These are phyloP conservation scores for Hydrotaea cyrtoneurina DNA, from an alignment of 2,888 invertebrate genomes.

Conservation along the genomic window DNA sequence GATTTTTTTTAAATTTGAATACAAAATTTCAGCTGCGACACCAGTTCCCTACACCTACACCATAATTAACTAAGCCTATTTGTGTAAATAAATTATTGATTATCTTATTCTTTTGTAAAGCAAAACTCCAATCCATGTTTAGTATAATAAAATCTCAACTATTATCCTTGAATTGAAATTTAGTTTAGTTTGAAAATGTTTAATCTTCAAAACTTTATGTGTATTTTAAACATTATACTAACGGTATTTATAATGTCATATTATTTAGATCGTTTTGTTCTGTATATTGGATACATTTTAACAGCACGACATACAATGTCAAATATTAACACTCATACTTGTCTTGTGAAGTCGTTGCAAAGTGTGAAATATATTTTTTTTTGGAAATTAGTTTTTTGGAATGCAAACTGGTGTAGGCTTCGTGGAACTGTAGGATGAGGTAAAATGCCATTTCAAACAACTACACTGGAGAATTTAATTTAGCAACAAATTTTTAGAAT, in stretches of 20 bases:
- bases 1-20: no score
- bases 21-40: no score
- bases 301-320: no score
- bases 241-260: no score
- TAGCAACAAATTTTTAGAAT: slow-evolving; percentile 66
- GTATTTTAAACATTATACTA: no score
- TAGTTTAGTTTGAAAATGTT: not conserved
- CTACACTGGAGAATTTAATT: slow-evolving; percentile 38
- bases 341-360: not conserved
- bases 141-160: not conserved
- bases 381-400: not conserved
- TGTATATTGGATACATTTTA: no score
- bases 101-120: not conserved
- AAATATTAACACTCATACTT: not conserved
- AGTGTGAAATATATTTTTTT: not conserved
- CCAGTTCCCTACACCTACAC: not conserved
- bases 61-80: not conserved
- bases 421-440: not conserved
- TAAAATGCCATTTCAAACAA: slow-evolving; percentile 61
- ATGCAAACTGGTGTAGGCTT: not conserved
- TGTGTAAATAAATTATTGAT: not conserved
- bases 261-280: no score
- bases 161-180: not conserved
- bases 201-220: not conserved
- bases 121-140: not conserved